A percentile compares a stretch with the other conserved stretches of the same genome.
phyloP scores from a whole-genome alignment of 2,888 invertebrate genomes.

The Nephrotoma appendiculata region DNA sequence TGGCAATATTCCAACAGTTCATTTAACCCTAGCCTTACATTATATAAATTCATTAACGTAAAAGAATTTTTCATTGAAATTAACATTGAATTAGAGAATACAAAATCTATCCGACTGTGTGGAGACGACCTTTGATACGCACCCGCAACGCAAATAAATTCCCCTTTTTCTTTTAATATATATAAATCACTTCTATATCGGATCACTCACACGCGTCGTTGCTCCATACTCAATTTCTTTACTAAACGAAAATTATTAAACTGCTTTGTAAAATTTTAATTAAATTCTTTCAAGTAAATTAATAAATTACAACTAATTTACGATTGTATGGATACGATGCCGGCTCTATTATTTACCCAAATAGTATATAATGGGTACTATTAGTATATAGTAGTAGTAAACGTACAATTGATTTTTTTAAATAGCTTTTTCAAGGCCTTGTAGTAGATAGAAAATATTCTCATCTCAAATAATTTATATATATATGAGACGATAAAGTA shows the following conservation, averaged over 20 bases:
- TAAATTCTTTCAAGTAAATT: not conserved
- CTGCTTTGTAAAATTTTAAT: not conserved
- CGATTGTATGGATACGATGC: not conserved
- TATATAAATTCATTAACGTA: too few relatives aligned
- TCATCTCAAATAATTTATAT: not conserved
- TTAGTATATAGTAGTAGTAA: not conserved
- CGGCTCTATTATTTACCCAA: not conserved
- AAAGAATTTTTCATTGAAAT: too few relatives aligned
- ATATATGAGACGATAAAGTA: not conserved
- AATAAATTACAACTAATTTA: not conserved
- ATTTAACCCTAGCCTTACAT: too few relatives aligned
- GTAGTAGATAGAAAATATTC: not conserved
- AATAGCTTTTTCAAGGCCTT: not conserved
- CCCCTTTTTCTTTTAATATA: too few relatives aligned
- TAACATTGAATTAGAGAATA: too few relatives aligned
- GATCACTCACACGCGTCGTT: too few relatives aligned
- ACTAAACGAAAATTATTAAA: not conserved
- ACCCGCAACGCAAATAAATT: too few relatives aligned
- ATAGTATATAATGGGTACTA: not conserved
- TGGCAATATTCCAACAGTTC: too few relatives aligned
- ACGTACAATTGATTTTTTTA: not conserved
- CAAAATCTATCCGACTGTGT: too few relatives aligned
- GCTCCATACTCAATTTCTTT: not conserved
- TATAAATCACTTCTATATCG: too few relatives aligned
- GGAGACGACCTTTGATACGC: too few relatives aligned